These are phyloP conservation scores for Parnassius orleans DNA, from an alignment of 2,888 invertebrate species.

Conservation along the genomic window DNA sequence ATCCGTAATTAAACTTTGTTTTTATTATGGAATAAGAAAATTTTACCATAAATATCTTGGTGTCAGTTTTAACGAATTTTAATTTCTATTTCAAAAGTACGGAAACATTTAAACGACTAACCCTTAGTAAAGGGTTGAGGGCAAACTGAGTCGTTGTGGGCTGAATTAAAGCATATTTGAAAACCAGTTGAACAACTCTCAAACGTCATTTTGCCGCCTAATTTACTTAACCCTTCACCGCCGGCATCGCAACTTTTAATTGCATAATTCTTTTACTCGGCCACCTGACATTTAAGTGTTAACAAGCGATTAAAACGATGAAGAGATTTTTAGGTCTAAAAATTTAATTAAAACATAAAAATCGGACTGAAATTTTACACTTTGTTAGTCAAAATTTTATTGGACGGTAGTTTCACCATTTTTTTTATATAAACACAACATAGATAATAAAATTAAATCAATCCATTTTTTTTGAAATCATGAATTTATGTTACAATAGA, in stretches of 20 bases:
- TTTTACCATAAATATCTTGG: too few species aligned
- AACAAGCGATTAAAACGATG: constrained; percentile 18
- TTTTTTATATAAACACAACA: too few species aligned
- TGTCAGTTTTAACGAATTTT: too few species aligned
- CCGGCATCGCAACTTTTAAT: constrained; percentile 23
- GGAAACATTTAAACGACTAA: constrained; percentile 1
- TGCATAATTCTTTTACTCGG: constrained; percentile 25
- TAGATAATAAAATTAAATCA: too few species aligned
- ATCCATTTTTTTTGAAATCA: too few species aligned
- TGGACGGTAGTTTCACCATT: not conserved
- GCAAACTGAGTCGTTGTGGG: constrained; percentile 8
- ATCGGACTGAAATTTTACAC: not conserved
- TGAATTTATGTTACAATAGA: too few species aligned
- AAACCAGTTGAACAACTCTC: constrained; percentile 23
- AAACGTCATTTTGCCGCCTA: constrained; percentile 26
- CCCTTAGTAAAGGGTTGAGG: constrained; percentile 7
- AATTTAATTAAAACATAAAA: constrained; percentile 5
- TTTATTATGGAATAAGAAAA: too few species aligned
- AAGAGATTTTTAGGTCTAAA: constrained; percentile 1
- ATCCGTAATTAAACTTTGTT: too few species aligned
- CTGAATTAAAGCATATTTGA: constrained; percentile 22
- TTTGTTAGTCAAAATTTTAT: not conserved
- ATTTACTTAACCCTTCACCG: constrained; percentile 26
- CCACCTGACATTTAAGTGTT: constrained; percentile 26
- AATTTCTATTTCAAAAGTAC: not conserved